Conservation (phyloP, 1,140 invertebrate genomes). For the Meloidogyne floridensis region DNA sequence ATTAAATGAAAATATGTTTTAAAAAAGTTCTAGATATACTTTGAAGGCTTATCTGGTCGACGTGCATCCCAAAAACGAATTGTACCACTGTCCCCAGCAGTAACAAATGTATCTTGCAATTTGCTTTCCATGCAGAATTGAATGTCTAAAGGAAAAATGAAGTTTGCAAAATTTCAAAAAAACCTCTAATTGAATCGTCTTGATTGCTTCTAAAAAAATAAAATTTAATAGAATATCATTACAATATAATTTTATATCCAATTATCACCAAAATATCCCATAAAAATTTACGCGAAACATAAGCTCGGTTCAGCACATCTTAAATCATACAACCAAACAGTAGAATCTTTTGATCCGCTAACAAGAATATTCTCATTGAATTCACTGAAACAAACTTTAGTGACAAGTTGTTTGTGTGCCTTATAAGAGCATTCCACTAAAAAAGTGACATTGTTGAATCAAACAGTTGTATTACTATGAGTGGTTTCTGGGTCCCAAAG, state of each 20-base stretch:
- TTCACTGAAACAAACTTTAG: constrained; percentile 53
- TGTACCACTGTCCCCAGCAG: constrained; percentile 49
- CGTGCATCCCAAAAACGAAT: constrained; percentile 51
- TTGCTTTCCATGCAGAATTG: constrained; percentile 44
- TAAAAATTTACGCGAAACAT: constrained; percentile 35
- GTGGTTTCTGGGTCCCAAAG: constrained; percentile 44
- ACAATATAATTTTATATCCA: too few species aligned
- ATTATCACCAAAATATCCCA: not conserved
- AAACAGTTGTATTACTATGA: constrained; percentile 23
- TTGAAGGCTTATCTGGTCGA: constrained; percentile 31
- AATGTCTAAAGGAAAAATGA: constrained; percentile 8
- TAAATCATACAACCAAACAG: constrained; percentile 44
- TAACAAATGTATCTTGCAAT: constrained; percentile 47
- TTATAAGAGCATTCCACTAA: constrained; percentile 39
- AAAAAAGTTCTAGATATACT: constrained; percentile 2
- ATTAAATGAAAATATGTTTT: not conserved
- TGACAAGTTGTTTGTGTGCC: constrained; percentile 48
- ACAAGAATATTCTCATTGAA: constrained; percentile 50
- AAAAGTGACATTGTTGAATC: constrained; percentile 14
- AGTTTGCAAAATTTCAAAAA: not conserved
- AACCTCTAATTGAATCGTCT: constrained; percentile 40
- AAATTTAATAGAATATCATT: not conserved
- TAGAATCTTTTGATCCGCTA: constrained; percentile 52
- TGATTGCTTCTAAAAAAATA: constrained; percentile 20
- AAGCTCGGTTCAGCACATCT: constrained; percentile 26